phyloP scores from a whole-genome alignment of 2,888 invertebrate species.

The Caenorhabditis angaria region DNA sequence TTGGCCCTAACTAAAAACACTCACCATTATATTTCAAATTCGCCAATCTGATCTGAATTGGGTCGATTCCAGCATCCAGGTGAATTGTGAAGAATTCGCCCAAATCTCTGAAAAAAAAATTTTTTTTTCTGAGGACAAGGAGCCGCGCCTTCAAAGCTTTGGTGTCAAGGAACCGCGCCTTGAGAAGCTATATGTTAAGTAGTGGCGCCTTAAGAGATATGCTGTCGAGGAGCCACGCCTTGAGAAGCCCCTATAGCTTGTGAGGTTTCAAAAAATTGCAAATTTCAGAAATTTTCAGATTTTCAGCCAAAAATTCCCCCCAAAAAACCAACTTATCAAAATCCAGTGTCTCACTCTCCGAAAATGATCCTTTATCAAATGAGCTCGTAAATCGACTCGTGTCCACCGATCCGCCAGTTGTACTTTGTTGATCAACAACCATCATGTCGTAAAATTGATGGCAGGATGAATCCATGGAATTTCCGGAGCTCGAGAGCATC shows the following conservation, averaged over 20 bases:
- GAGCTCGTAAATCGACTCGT: neutral
- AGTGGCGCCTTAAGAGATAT: no score
- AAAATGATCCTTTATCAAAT: conserved; percentile 24
- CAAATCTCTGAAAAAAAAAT: conserved; percentile 47
- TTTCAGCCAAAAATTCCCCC: no score
- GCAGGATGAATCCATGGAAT: conserved; percentile 6
- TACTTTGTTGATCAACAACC: neutral
- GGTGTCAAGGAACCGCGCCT: no score
- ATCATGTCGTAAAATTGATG: conserved; percentile 19
- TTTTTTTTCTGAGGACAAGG: neutral
- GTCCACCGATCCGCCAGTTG: neutral
- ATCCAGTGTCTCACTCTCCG: conserved; percentile 45
- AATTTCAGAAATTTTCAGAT: no score
- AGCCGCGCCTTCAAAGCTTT: neutral
- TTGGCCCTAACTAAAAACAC: no score
- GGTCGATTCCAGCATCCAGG: conserved; percentile 44
- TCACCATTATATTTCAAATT: conserved; percentile 52
- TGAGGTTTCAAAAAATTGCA: no score
- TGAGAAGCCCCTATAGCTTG: no score
- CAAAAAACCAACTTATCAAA: conserved; percentile 48
- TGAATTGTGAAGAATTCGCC: conserved; percentile 62
- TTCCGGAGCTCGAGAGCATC: conserved; percentile 3
- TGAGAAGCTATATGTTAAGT: no score
- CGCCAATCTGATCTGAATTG: conserved; percentile 55
- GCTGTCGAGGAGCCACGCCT: no score